phyloP scores from a whole-genome alignment of 2,113 vertebrate genomes.

The Anser cygnoides region DNA sequence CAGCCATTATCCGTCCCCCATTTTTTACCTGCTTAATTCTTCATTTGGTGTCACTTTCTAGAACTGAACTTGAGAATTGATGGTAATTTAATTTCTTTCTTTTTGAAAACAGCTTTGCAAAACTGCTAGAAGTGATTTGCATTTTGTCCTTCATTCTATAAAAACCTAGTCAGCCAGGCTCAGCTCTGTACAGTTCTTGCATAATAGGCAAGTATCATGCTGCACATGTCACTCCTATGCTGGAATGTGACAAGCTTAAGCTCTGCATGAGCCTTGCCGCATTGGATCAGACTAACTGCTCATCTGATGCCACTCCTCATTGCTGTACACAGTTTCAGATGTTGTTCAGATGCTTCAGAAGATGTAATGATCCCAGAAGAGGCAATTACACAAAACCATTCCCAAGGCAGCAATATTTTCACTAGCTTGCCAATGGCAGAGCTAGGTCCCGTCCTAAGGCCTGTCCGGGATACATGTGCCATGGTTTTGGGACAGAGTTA shows the following conservation, averaged over 20 bases:
- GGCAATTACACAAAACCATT: not conserved
- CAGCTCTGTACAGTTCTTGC: not conserved
- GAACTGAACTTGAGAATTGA: not conserved
- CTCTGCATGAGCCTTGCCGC: fast-evolving
- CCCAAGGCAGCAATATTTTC: not conserved
- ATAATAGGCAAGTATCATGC: not conserved
- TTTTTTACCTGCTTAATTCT: not conserved
- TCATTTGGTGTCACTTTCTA: not conserved
- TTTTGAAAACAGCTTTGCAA: not conserved
- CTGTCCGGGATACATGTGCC: not conserved
- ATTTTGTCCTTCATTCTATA: not conserved
- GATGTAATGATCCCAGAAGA: not conserved
- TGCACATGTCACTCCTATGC: not conserved
- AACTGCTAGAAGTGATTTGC: not conserved
- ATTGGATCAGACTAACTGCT: not conserved
- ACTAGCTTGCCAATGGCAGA: not conserved
- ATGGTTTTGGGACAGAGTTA: too few relatives aligned
- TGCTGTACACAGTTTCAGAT: not conserved
- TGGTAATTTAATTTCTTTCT: not conserved
- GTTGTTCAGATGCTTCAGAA: not conserved
- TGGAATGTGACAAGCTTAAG: not conserved
- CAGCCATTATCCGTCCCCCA: not conserved
- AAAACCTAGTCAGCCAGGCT: not conserved
- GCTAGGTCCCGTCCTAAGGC: not conserved
- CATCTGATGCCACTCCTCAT: not conserved